Conservation (phyloP, 2,888 invertebrate species). For the Phaonia tiefii region DNA sequence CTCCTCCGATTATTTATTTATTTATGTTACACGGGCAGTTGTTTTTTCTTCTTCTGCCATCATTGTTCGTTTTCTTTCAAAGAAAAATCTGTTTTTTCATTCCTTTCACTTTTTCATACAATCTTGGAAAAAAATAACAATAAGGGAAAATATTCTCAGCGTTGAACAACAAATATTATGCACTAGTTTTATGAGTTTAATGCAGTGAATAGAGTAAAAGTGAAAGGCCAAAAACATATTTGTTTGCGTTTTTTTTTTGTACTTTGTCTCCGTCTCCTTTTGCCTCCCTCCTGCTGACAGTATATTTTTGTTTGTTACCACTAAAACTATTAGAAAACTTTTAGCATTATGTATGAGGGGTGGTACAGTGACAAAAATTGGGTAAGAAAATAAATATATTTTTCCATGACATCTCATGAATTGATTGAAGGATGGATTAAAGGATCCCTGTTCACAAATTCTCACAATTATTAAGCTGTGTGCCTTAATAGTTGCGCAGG, state of each 20-base stretch:
- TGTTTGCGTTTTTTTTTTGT: constrained; percentile 20
- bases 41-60: constrained; percentile 19
- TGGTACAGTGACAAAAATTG: too few species aligned
- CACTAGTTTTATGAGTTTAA: constrained; percentile 39
- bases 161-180: constrained; percentile 9
- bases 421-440: too few species aligned
- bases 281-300: not conserved
- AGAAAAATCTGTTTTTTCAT: constrained; percentile 4
- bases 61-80: not conserved
- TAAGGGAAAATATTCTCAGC: not conserved
- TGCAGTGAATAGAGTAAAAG: constrained; percentile 50
- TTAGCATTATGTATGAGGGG: constrained; percentile 18
- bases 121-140: not conserved
- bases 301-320: constrained; percentile 39
- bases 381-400: too few species aligned
- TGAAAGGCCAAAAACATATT: constrained; percentile 58
- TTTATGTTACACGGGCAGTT: constrained; percentile 68
- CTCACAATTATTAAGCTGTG: too few species aligned
- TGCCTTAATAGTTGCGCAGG: too few species aligned
- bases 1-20: constrained; percentile 74
- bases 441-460: too few species aligned
- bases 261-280: too few species aligned
- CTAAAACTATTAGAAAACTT: constrained; percentile 61
- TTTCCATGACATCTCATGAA: too few species aligned
- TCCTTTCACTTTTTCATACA: too few species aligned